Evolutionary conservation across 2,797 vertebrate species (phyloP).

Genomic region (Lutjanus argentimaculatus): DNA sequence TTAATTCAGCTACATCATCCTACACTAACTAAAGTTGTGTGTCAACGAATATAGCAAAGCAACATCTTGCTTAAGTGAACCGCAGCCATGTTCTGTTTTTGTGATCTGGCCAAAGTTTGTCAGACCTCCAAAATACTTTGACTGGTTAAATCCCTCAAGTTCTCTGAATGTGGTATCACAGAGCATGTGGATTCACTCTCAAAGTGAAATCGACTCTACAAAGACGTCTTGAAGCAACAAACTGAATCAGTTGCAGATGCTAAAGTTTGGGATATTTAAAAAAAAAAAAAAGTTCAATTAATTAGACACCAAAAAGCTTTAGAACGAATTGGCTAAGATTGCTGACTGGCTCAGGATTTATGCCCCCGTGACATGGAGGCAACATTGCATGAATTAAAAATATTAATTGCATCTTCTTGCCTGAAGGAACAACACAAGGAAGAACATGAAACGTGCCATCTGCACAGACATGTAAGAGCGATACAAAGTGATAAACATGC

Average conservation of each 20-base stretch:
- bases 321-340: not conserved
- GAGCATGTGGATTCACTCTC: not conserved
- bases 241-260: conserved; percentile 7
- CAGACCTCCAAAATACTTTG: not conserved
- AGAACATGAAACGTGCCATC: not conserved
- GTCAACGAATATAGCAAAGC: not conserved
- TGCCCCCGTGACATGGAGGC: not conserved
- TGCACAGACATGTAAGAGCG: not conserved
- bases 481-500: conserved; percentile 2
- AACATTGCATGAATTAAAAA: not conserved
- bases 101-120: not conserved
- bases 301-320: conserved; percentile 3
- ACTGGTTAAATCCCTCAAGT: conserved; percentile 13
- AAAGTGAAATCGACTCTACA: not conserved
- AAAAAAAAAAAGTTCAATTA: not conserved
- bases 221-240: conserved; percentile 7
- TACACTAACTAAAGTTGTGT: not conserved
- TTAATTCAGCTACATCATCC: too few species aligned
- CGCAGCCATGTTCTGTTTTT: conserved; percentile 1
- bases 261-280: not conserved
- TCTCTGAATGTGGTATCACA: not conserved
- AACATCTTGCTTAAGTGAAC: not conserved
- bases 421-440: not conserved
- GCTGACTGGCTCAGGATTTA: not conserved
- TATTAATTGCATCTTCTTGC: not conserved